phyloP scores from a whole-genome alignment of 2,888 invertebrate species.

The Eudemis profundana region DNA sequence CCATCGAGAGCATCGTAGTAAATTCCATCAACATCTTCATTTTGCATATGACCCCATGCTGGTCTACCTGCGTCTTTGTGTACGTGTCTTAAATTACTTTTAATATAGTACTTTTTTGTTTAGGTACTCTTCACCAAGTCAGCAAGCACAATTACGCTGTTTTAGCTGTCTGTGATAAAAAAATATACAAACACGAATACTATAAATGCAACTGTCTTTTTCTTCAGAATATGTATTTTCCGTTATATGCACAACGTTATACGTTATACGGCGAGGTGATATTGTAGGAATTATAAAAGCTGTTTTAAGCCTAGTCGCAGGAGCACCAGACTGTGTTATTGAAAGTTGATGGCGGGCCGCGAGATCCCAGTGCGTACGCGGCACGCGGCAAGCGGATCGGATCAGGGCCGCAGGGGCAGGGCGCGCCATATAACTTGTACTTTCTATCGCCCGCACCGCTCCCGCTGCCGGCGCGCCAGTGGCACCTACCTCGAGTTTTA shows the following conservation, averaged over 20 bases:
- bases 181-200: too few species aligned
- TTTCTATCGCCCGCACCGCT: conserved; percentile 59
- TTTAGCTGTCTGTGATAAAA: background rate
- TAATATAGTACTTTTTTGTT: too few species aligned
- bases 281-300: conserved; percentile 52
- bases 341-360: conserved; percentile 70
- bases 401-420: conserved; percentile 56
- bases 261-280: background rate
- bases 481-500: conserved; percentile 72
- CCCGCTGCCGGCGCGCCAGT: conserved; percentile 53
- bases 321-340: conserved; percentile 82
- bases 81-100: background rate
- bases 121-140: too few species aligned
- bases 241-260: too few species aligned
- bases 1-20: background rate
- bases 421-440: conserved; percentile 64
- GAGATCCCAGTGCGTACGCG: conserved; percentile 44
- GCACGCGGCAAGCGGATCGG: conserved; percentile 59
- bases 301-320: conserved; percentile 73
- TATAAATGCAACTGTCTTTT: too few species aligned
- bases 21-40: background rate
- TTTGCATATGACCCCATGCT: too few species aligned
- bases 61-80: background rate
- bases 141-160: background rate
- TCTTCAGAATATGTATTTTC: too few species aligned